phyloP scores from a whole-genome alignment of 2,797 vertebrate species.

The Cyclura pinguis region DNA sequence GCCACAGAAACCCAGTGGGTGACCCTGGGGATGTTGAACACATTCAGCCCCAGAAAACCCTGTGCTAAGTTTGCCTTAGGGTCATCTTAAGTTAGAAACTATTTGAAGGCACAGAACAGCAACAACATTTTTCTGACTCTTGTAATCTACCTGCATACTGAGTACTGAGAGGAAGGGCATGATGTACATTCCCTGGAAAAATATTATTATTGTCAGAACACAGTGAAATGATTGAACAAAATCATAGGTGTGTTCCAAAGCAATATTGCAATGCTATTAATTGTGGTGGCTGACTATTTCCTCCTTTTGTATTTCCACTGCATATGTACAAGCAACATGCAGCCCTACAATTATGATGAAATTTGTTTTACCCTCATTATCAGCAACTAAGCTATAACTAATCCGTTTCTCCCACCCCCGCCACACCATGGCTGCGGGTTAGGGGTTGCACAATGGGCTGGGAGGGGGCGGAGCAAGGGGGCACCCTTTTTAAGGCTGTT shows the following conservation, averaged over 20 bases:
- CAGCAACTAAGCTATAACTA: not conserved
- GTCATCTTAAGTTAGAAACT: too few species aligned
- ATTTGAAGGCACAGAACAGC: too few species aligned
- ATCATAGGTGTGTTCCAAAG: not conserved
- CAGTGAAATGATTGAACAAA: not conserved
- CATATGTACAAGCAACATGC: not conserved
- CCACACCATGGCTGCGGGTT: too few species aligned
- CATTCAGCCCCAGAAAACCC: too few species aligned
- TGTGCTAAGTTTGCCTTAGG: too few species aligned
- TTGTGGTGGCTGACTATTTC: not conserved
- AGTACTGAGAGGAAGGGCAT: not conserved
- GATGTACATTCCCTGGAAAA: not conserved
- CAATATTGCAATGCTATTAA: not conserved
- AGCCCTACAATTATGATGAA: not conserved
- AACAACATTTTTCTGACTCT: too few species aligned
- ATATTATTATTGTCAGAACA: not conserved
- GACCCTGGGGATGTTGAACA: too few species aligned
- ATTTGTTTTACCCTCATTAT: not conserved
- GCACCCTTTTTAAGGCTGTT: too few species aligned
- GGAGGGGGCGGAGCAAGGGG: too few species aligned
- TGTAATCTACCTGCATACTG: not conserved
- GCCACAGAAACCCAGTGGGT: too few species aligned
- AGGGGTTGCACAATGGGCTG: too few species aligned
- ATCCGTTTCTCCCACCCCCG: too few species aligned
- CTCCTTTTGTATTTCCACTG: not conserved